Conservation (phyloP, 2,888 invertebrate species). For the Lamproptera curius region DNA sequence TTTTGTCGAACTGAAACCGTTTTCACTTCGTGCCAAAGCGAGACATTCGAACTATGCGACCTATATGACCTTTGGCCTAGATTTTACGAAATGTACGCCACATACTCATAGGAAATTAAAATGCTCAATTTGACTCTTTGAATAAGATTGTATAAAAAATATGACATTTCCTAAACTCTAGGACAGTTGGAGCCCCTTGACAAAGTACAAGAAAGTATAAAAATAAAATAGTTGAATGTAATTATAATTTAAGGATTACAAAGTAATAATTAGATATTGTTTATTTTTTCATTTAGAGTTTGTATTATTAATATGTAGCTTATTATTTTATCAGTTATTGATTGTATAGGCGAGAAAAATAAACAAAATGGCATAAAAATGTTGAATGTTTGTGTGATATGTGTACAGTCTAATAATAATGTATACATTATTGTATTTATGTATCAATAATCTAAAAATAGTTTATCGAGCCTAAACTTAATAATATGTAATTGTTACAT, state of each 20-base stretch:
- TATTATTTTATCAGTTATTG: background rate
- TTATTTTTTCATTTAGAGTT: background rate
- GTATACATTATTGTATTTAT: no score
- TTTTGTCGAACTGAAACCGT: slow-evolving; percentile 2
- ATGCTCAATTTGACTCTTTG: slow-evolving; percentile 19
- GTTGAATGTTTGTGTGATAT: background rate
- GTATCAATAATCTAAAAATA: no score
- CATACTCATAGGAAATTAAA: slow-evolving; percentile 16
- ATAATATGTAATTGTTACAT: background rate
- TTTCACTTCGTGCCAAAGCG: slow-evolving; percentile 5
- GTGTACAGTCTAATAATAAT: background rate
- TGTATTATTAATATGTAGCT: background rate
- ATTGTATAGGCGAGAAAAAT: background rate
- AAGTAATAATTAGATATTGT: background rate
- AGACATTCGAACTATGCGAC: background rate
- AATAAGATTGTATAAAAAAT: slow-evolving; percentile 1
- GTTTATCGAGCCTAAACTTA: no score
- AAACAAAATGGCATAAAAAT: background rate
- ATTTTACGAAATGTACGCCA: slow-evolving; percentile 2
- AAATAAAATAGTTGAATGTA: background rate
- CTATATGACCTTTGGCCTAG: slow-evolving; percentile 5
- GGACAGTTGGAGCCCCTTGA: background rate
- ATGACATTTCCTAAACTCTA: slow-evolving; percentile 14
- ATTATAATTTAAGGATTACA: background rate
- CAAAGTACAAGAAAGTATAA: slow-evolving; percentile 4